Base-by-base conservation (phyloP, 53 echinoderm and acorn worm species). In the Apostichopus leukothele region DNA sequence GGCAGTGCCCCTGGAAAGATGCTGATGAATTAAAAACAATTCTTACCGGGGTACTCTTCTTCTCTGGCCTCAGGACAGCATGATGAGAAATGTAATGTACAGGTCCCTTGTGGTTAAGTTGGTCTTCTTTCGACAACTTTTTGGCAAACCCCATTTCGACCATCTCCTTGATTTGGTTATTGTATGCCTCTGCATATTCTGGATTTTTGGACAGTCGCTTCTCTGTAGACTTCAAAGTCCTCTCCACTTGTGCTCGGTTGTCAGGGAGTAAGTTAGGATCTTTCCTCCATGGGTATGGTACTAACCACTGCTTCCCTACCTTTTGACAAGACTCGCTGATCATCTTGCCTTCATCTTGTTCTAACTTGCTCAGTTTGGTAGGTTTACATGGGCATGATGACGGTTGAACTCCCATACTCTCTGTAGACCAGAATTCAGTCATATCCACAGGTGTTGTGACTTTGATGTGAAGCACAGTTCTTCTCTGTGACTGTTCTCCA, bases 21-120 rank as follows among this genome's bases (percentile, higher is more conserved):
- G 95, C 90, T 16, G 95, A 95, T 26, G 92, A 77, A 73, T 95
- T 93, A 87, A 95, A 95, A 5, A 95, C 93, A 55, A 91, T 95
- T 16, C 91, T 88, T 6, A 95, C 91, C 21, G 95, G 93, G 1
- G 95, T 95, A 25, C 89, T 91, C 53, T 90, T 91, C 50, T 91
- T 93, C 60, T 93, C 88, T 21, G 93, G 88, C 73, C 80, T 51
- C 4, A 94, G 20, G 11, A 94, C 92, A 51, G 75, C 90, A 76
- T 94, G 92, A 60, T 94, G 92, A 5, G 94, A 78, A 7, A 94
- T 61, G 76, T 94, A 94, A 71, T 90, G 90, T 12, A 92, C 76
- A 52, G 92, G 94, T 12, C 94, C 92, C 10, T 20, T 53, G 76
- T 92, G 92, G 1, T 55, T 52, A 25, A 22, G 60, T 16, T 86